Evolutionary conservation across 2,888 invertebrate genomes (phyloP), one percentile per base, ranked within the genome.

Genomic region (Rhagonycha lutea): DNA sequence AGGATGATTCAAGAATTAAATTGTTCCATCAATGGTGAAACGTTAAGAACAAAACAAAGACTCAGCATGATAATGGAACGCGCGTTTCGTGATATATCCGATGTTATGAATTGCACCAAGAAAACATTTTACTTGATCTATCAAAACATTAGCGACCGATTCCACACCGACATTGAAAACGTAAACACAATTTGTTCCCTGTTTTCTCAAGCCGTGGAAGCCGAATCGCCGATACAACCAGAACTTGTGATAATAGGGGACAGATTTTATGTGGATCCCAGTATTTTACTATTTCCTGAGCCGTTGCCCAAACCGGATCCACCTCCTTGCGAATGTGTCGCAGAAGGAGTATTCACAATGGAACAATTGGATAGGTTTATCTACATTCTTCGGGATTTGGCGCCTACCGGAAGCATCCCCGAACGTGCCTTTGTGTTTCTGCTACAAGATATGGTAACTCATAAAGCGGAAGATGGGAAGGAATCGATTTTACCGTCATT

Each of bases 1-100:
- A 84, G 84, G 84, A 63, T 91, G 80, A 83, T 91, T 14, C 88
- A 90, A 24, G 92, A 92, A 85, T 92, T 92, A 91, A 86, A 86
- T 14, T 89, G 89, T 84, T 91, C 89, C 10, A 84, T 91, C 4
- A 88, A 89, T 72, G 92, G 91, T 24, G 93, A 93, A 87, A 87
- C 89, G 82, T 88, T 86, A 74, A 87, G 92, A 78, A 87, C 88
- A 1, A 87, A 84, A 67, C 82, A 89, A 67, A 88, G 91, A 68
- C 82, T 91, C 83, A 86, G 90, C 81, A 81, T 90, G 79, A 86
- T 90, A 82, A 88, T 88, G 84, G 81, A 88, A 80, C 85, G 87
- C 85, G 87, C 89, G 26, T 86, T 89, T 76, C 83, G 88, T 18
- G 84, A 88, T 79, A 88, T 91, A 29, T 85, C 90, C 71, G 87